Base-by-base conservation (phyloP, 2,113 vertebrate genomes). In the Nesoenas mayeri region DNA sequence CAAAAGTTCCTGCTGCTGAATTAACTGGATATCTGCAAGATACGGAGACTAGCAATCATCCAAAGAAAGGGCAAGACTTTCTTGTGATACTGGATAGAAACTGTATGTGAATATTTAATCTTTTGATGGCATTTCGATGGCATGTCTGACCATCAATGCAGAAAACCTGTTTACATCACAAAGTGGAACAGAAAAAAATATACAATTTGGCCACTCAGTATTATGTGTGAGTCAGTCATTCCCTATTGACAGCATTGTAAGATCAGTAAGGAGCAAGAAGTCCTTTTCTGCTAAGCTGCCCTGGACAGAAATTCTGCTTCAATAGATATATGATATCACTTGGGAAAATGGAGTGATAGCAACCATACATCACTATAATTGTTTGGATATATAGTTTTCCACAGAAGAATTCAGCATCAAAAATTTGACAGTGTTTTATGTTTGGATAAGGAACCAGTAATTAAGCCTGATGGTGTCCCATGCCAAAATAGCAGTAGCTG, bases 401-500 rank as follows among this genome's bases (percentile, higher is more conserved):
- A 93, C 58, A 79, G 66, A 72, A 88, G 11, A 73, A 83, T 77
- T 66, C 47, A 44, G 13, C 79, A 72, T 85, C 74, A 79, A 82
- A 96, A 85, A 75, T 75, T 94, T 85, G 62, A 48, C 36, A 31
- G 15, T 57, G 19, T 75, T 88, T 85, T 85, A 82, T 77, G 20
- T n/a, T 69, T 77, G 88, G 93, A 65, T 73, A 85, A 79, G 56
- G 75, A 83, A 44, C 21, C 82, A 72, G 74, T 88, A 95, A 75
- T 29, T 90, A 44, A 69, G 50, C 85, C 91, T 77, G 90, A 70
- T 42, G 42, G 25, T 62, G 51, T 74, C 26, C 38, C 2, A 0
- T 72, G 74, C 79, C 92, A 91, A 53, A 91, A 64, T 40, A 77
- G n/a, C 56, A 79, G 71, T 50, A 94, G 71, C 79, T 91, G 70